phyloP scores from a whole-genome alignment of 2,888 invertebrate genomes.

The Eupeodes luniger region DNA sequence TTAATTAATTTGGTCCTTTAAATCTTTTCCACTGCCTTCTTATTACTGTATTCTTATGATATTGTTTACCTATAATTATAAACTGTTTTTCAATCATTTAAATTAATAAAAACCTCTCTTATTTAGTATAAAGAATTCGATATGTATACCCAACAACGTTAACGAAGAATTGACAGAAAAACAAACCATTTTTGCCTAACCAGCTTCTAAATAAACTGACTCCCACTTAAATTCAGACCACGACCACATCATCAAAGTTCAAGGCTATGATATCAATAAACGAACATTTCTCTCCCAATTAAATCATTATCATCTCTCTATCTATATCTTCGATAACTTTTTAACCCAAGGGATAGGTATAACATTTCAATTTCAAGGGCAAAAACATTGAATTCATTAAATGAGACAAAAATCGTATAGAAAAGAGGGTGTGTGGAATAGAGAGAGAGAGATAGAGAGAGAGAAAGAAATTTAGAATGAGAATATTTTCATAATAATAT shows the following conservation, averaged over 20 bases:
- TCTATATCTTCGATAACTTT: constrained; percentile 1
- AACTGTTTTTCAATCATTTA: too few relatives aligned
- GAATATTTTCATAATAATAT: constrained; percentile 13
- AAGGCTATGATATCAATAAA: not conserved
- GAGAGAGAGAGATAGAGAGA: not conserved
- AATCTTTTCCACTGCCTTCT: too few relatives aligned
- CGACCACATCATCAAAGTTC: not conserved
- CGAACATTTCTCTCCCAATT: not conserved
- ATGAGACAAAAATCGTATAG: too few relatives aligned
- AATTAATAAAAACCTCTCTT: too few relatives aligned
- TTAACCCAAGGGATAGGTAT: constrained; percentile 4
- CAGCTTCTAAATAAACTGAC: not conserved
- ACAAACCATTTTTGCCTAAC: not conserved
- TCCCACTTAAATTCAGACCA: not conserved
- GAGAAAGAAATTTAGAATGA: not conserved
- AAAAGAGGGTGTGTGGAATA: too few relatives aligned
- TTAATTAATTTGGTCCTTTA: too few relatives aligned
- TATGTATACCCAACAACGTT: too few relatives aligned
- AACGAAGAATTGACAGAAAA: too few relatives aligned
- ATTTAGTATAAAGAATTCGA: too few relatives aligned
- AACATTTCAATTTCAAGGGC: constrained; percentile 6
- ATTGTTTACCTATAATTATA: too few relatives aligned
- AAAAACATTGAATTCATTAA: not conserved
- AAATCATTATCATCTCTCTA: not conserved
- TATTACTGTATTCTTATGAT: too few relatives aligned